phyloP scores from a whole-genome alignment of 2,797 vertebrate species.

The Sebastes variabilis region DNA sequence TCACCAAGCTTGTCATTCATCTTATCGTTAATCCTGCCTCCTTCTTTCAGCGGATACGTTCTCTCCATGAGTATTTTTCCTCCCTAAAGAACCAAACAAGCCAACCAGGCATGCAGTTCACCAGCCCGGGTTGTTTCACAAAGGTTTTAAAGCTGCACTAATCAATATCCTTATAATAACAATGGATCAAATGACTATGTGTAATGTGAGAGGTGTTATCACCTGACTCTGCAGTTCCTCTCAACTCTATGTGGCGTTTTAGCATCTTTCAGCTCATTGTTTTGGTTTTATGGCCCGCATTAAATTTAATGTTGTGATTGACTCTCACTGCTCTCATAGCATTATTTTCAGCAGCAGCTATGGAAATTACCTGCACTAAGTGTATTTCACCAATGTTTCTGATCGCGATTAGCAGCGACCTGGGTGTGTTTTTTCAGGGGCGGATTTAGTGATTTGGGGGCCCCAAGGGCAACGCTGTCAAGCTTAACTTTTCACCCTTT shows the following conservation, averaged over 20 bases:
- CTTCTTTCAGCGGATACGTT: slow-evolving; percentile 46
- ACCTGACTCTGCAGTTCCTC: neutral
- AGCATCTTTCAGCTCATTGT: neutral
- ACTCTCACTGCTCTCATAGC: neutral
- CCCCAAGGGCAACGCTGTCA: accelerated
- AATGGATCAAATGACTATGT: neutral
- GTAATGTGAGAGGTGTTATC: neutral
- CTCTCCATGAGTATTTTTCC: slow-evolving; percentile 16
- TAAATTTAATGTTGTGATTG: neutral
- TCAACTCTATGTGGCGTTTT: neutral
- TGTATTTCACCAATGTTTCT: too few species aligned
- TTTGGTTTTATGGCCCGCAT: neutral
- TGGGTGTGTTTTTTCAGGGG: too few species aligned
- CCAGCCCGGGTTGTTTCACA: neutral
- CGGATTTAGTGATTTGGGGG: accelerated
- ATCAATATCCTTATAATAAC: neutral
- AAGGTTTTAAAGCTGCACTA: neutral
- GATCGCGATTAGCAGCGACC: too few species aligned
- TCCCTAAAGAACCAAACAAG: slow-evolving; percentile 11
- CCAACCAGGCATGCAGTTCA: neutral
- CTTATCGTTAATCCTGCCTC: slow-evolving; percentile 59
- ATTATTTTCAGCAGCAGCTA: neutral
- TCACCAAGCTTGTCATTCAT: slow-evolving; percentile 77
- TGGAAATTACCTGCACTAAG: too few species aligned
- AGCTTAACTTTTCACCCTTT: too few species aligned